Base-by-base conservation (phyloP, 2,888 invertebrate species). In the Pristionchus mayeri region DNA sequence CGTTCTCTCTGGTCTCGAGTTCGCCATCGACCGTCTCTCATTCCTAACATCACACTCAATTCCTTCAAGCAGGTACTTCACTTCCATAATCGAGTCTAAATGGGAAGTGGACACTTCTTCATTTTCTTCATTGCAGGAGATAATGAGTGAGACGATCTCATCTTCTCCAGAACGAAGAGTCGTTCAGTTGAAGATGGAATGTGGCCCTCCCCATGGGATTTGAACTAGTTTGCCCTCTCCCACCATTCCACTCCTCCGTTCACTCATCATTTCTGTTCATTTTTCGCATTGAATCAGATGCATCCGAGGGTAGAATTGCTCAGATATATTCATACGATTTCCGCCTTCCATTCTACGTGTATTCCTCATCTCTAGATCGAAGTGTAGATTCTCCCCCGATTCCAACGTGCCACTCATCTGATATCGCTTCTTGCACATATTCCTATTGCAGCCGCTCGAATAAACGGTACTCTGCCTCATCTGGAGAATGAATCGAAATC, bases 21-120 rank as follows among this genome's bases (percentile, higher is more conserved):
- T 2, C 67, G 37, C 16, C 67, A 67, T 67, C 67, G 67, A 34
- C 37, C 67, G 21, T 40, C 67, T 1, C 67, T 67, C 67, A 37
- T 67, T 27, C 67, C 67, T 16, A 67, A 67, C 37, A 67, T 67
- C 37, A 67, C 67, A 18, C 67, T 67, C 21, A 67, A 67, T n/a
- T 37, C 67, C n/a, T 67, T 67, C 67, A 67, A 67, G n/a, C 67
- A 67, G 67, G 67, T 67, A 9, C 16, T 2, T 11, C 21, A 30
- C 37, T 9, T 44, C 44, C 13, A 9, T 44, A 44, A 6, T 44
- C 44, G 6, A 44, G 13, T 44, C 6, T 44, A 44, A 44, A 57
- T 24, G 21, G n/a, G 24, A 57, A 24, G 57, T 24, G 24, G 57
- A 57, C 21, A 57, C 6, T 24, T 24, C 9, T 57, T 24, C 24